Evolutionary conservation across 2,888 invertebrate species (phyloP).

Genomic region (Cosmia trapezina): DNA sequence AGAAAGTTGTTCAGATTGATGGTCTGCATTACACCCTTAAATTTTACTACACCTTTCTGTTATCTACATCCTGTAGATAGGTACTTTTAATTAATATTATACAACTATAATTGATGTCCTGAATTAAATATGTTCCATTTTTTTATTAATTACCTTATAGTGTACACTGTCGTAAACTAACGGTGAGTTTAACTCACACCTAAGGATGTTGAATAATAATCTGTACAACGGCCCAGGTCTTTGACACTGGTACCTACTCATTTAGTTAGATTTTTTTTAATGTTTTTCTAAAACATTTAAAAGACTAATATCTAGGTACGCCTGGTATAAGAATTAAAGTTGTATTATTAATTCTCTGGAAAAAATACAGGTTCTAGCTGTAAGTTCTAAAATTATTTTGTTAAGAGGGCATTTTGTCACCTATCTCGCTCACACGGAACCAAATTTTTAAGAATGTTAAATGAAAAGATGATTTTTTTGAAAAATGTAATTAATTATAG

Average conservation of each 20-base stretch:
- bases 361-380: neutral
- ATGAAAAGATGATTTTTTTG: too few relatives aligned
- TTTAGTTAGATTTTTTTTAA: neutral
- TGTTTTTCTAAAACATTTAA: neutral
- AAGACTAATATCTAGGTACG: neutral
- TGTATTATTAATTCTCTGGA: neutral
- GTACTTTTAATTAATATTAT: neutral
- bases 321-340: neutral
- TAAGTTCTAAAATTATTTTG: neutral
- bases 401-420: neutral
- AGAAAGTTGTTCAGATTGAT: too few relatives aligned
- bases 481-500: too few relatives aligned
- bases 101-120: constrained; percentile 5
- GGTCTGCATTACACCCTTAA: too few relatives aligned
- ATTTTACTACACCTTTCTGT: too few relatives aligned
- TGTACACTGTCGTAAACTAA: too few relatives aligned
- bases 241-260: neutral
- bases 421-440: too few relatives aligned
- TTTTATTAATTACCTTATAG: neutral
- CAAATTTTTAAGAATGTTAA: too few relatives aligned
- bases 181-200: neutral
- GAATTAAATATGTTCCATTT: neutral
- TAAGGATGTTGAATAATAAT: neutral
- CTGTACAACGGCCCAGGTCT: neutral
- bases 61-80: too few relatives aligned